Evolutionary conservation across 2,797 vertebrate genomes (phyloP).

Genomic region (Chelmon rostratus): DNA sequence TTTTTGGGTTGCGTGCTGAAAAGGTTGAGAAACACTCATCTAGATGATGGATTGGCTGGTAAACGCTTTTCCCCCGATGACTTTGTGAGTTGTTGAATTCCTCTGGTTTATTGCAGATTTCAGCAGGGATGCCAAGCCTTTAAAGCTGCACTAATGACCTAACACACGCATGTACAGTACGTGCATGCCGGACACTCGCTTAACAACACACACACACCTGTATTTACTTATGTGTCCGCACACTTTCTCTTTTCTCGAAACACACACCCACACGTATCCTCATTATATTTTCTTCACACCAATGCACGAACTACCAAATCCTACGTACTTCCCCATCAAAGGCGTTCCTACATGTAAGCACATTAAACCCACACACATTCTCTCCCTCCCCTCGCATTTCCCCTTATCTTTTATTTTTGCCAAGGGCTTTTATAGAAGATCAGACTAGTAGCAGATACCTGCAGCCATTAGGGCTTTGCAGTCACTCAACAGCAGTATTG

Average conservation of each 20-base stretch:
- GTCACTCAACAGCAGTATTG: slow-evolving; percentile 78
- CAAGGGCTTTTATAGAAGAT: slow-evolving; percentile 58
- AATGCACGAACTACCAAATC: slow-evolving; percentile 44
- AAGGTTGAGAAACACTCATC: slow-evolving; percentile 47
- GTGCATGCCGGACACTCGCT: slow-evolving; percentile 51
- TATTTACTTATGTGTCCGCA: slow-evolving; percentile 57
- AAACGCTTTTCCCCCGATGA: slow-evolving; percentile 57
- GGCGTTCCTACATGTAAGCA: slow-evolving; percentile 42
- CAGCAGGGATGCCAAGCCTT: slow-evolving; percentile 58
- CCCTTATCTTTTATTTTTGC: slow-evolving; percentile 37
- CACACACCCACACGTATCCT: slow-evolving; percentile 54
- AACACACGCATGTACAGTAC: slow-evolving; percentile 47
- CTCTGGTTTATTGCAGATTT: slow-evolving; percentile 73
- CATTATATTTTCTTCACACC: slow-evolving; percentile 73
- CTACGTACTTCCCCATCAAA: slow-evolving; percentile 65
- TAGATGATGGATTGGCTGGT: slow-evolving; percentile 65
- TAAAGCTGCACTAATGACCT: slow-evolving; percentile 76
- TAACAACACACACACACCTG: slow-evolving; percentile 58
- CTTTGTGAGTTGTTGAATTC: slow-evolving; percentile 67
- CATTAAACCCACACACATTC: slow-evolving; percentile 32
- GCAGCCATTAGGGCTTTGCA: slow-evolving; percentile 70
- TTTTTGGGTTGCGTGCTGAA: slow-evolving; percentile 26
- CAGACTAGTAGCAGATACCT: slow-evolving; percentile 68
- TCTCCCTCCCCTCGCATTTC: slow-evolving; percentile 10
- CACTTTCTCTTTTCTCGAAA: slow-evolving; percentile 44